Conservation (phyloP, 2,113 vertebrate genomes). For the Hippopotamus amphibius region DNA sequence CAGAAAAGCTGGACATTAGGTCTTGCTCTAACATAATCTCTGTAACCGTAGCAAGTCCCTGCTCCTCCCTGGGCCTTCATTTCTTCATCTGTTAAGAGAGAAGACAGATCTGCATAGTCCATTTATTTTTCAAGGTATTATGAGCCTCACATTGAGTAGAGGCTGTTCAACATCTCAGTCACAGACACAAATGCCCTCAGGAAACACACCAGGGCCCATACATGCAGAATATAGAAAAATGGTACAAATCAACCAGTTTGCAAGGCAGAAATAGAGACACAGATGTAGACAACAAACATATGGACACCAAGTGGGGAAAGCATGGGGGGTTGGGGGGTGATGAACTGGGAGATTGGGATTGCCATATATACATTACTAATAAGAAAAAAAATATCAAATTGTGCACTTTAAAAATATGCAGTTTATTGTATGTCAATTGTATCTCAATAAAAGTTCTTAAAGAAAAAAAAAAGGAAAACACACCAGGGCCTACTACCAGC, state of each 20-base stretch:
- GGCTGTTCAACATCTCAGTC: not conserved
- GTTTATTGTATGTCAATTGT: no score
- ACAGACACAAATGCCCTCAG: not conserved
- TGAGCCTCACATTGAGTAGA: not conserved
- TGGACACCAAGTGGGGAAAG: no score
- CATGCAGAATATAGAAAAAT: no score
- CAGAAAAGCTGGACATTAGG: not conserved
- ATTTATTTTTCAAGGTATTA: not conserved
- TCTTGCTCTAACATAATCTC: not conserved
- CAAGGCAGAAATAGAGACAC: no score
- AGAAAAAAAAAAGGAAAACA: not conserved
- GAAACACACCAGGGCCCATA: not conserved
- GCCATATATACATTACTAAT: no score
- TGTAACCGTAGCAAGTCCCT: not conserved
- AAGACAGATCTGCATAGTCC: not conserved
- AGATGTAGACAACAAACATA: no score
- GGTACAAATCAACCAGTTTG: no score
- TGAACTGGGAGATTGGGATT: no score
- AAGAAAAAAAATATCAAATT: no score
- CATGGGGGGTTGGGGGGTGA: no score
- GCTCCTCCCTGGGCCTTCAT: not conserved
- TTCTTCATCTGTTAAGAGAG: not conserved
- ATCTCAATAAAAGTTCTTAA: no score
- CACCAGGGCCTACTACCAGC: not conserved
- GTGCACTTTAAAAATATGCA: no score